Base-by-base conservation (phyloP, 1,140 invertebrate species). In the Sesamia nonagrioides region DNA sequence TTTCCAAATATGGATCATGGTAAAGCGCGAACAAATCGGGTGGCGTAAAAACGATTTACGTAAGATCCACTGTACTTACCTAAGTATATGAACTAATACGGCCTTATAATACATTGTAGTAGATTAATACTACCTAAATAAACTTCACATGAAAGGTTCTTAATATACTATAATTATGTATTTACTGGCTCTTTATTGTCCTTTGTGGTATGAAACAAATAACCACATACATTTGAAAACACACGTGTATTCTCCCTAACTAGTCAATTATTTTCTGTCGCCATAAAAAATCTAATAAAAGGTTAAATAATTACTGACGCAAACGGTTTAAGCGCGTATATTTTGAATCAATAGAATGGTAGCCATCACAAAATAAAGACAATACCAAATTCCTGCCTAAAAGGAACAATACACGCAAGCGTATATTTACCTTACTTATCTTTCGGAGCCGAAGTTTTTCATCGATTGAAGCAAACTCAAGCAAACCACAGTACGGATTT, bases 321-420 rank as follows among this genome's bases (percentile, higher is more conserved):
- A 50, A n/a, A 1, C 9, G 45, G 9, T 4, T 15, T 50, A n/a
- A 6, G n/a, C 17, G 18, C 50, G 4, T 17, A 52, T 18, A 52
- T 52, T 7, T 52, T 52, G 50, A 5, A 52, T 17, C 50, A 56
- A 56, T 56, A 56, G 7, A 27, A 2, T 17, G 17, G n/a, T 54
- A 18, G 15, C 21, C 7, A 21, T 21, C 21, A 8, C 13, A 58
- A 58, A 11, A 27, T 27, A 21, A 15, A 33, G 13, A 27, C 54
- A 58, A 27, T 6, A 9, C 54, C 11, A 33, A 27, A 33, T 6
- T 21, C 27, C 54, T 69, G 11, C 15, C 13, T 18, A 33, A 33
- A 69, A n/a, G 13, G 21, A 50, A 69, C 21, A 50, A 68, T 33
- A 48, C 66, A 69, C 66, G 66, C 66, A 69, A 69, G 66, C 66